Percentiles rank a stretch among this genome's conserved stretches.
Conservation (phyloP, 64 coral and sea anemone species). For the Montipora efflorescens region DNA sequence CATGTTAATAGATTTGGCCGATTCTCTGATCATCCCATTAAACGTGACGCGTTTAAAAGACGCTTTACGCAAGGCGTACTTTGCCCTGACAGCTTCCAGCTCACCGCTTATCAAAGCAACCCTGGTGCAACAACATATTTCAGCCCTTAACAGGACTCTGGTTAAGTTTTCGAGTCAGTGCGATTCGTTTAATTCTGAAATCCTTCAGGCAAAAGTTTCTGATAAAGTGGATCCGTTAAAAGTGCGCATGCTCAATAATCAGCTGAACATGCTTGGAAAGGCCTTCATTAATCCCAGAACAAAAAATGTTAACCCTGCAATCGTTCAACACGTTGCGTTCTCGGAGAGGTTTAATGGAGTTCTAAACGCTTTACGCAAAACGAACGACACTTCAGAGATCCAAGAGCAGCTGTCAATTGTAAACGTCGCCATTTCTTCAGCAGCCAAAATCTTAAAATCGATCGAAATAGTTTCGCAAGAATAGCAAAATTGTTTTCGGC, state of each 20-base stretch:
- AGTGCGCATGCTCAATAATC: constrained; percentile 66
- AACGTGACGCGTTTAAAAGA: constrained; percentile 21
- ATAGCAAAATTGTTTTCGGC: background rate
- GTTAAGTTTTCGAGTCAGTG: constrained; percentile 1
- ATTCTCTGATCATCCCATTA: constrained; percentile 50
- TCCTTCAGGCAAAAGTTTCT: background rate
- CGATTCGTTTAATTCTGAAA: background rate
- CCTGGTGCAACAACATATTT: background rate
- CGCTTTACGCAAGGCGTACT: constrained; percentile 4
- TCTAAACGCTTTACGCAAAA: no score
- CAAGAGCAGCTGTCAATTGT: constrained; percentile 34
- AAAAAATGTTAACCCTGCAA: background rate
- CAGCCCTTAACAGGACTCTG: constrained; percentile 1
- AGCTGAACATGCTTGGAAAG: constrained; percentile 45
- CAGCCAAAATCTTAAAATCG: constrained; percentile 20
- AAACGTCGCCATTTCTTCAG: background rate
- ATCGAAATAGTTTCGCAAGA: background rate
- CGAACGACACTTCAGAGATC: constrained; percentile 11
- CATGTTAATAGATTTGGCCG: constrained; percentile 57
- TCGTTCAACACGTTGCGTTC: constrained; percentile 1
- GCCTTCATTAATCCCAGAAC: constrained; percentile 34
- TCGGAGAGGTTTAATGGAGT: background rate
- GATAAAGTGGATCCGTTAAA: background rate
- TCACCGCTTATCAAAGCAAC: background rate
- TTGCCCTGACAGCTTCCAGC: background rate